Conservation (phyloP, 1,140 invertebrate genomes). For the Caenorhabditis briggsae region DNA sequence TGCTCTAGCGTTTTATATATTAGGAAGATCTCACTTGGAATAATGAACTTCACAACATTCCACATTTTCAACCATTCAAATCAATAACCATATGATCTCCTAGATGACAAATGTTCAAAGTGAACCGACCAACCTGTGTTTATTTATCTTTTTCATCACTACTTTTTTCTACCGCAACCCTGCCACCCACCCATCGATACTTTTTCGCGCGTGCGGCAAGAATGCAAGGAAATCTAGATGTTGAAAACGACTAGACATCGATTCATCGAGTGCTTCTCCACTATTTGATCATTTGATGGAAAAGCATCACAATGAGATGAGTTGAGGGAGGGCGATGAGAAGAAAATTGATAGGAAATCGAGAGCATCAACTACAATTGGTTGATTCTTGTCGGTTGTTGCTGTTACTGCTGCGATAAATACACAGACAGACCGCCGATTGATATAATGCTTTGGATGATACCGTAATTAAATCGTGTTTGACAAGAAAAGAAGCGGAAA, state of each 20-base stretch:
- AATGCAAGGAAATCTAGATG: background rate
- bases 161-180: no score
- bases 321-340: background rate
- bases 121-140: no score
- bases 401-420: background rate
- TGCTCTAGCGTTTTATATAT: no score
- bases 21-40: no score
- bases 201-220: conserved; percentile 5
- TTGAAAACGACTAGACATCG: background rate
- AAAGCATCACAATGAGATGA: background rate
- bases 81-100: no score
- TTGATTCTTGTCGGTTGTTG: background rate
- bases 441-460: conserved; percentile 38
- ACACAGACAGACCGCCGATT: conserved; percentile 4
- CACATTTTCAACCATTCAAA: no score
- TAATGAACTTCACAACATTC: no score
- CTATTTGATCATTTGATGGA: conserved; percentile 41
- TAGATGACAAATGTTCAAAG: no score
- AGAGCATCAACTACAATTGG: background rate
- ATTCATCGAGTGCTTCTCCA: conserved; percentile 1
- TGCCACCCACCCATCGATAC: background rate
- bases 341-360: conserved; percentile 4
- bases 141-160: no score
- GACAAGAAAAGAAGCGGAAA: conserved; percentile 35
- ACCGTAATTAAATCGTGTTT: conserved; percentile 38